phyloP scores from a whole-genome alignment of 1,140 invertebrate genomes.

The Pogonomyrmex barbatus region DNA sequence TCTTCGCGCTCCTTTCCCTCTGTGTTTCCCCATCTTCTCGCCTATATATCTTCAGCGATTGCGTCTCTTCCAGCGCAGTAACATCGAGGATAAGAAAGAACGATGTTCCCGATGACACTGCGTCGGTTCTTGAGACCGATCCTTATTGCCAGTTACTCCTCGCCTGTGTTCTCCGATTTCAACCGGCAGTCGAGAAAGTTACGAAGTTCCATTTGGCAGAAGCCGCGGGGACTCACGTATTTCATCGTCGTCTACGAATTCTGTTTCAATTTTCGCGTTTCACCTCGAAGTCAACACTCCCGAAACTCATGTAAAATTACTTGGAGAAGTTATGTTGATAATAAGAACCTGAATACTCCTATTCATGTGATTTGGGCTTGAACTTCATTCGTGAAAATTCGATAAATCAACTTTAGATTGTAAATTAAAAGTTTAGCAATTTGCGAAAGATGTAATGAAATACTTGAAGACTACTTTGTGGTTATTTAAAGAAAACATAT shows the following conservation, averaged over 20 bases:
- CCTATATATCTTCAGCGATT: constrained; percentile 64
- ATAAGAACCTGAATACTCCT: constrained; percentile 28
- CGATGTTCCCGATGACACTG: constrained; percentile 59
- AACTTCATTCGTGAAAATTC: constrained; percentile 15
- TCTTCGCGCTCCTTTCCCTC: constrained; percentile 32
- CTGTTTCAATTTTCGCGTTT: constrained; percentile 80
- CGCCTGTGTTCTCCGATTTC: constrained; percentile 35
- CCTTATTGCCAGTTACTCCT: constrained; percentile 56
- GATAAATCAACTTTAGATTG: constrained; percentile 30
- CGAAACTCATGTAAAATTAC: constrained; percentile 47
- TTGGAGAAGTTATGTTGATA: constrained; percentile 47
- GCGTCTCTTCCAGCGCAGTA: constrained; percentile 61
- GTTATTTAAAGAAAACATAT: neutral
- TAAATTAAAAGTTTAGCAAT: constrained; percentile 27
- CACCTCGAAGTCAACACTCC: constrained; percentile 67
- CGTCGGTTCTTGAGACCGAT: constrained; percentile 38
- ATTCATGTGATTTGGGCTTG: neutral
- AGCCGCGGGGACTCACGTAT: constrained; percentile 67
- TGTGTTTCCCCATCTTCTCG: constrained; percentile 50
- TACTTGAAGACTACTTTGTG: neutral
- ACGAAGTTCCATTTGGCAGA: constrained; percentile 73
- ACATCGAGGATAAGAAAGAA: constrained; percentile 66
- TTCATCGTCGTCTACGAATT: constrained; percentile 77
- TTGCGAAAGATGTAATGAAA: constrained; percentile 25
- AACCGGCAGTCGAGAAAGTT: constrained; percentile 65